Evolutionary conservation across 1,140 invertebrate species (phyloP), one percentile per base, ranked within the genome.

Genomic region (Drosophila parabipectinata): DNA sequence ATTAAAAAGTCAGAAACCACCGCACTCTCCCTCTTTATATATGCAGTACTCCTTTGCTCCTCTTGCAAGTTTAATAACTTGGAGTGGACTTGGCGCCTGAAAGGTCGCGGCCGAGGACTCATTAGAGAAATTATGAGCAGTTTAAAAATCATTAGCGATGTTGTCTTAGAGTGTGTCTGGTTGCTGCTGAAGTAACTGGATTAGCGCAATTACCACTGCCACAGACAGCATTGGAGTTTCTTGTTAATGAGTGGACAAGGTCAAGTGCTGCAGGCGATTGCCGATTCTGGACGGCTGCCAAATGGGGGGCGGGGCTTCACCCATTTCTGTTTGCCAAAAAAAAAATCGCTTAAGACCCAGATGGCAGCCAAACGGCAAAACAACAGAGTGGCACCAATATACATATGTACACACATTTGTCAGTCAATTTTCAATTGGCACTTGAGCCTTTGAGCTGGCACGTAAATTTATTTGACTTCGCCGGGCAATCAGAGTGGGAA

Each of bases 381-480:
- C 37, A 30, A 52, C 30, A 59, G 10, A n/a, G n/a, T 4, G 32
- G 28, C 21, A 57, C 26, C 44, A 54, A 39, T 61, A 59, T 57
- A 60, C 68, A 87, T 45, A 39, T 61, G 55, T 57, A 60, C 68
- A 87, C 48, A 87, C 61, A 85, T 87, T 88, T 88, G 83, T 88
- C 82, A 88, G 83, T 88, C 78, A 79, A 88, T 82, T 68, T 72
- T 72, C 69, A 76, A 82, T 76, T 64, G 66, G 15, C 62, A 66
- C 75, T 79, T 76, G 78, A 88, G 64, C 82, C 82, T 82, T 88
- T 87, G 82, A 87, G 83, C 75, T 45, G 52, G 62, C 67, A 87
- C 71, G 71, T 88, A 88, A 82, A 88, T 83, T 87, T 87, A 81
- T 85, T 85, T 85, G 69, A 78, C 51, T 75, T 75, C 39, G 55